Evolutionary conservation across 2,113 vertebrate species (phyloP).

Genomic region (Cercocebus atys): DNA sequence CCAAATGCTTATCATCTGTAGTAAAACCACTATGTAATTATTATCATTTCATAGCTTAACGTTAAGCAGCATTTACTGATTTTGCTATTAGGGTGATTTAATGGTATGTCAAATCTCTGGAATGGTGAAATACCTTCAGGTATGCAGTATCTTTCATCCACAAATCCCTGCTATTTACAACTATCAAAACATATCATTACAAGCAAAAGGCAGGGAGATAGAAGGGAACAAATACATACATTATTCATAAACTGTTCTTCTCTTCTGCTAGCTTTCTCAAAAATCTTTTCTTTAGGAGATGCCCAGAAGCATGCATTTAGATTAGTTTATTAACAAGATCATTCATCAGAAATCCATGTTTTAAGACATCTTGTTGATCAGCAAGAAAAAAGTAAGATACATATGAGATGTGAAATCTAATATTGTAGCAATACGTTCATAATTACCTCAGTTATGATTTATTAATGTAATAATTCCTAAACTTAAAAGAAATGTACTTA

Average conservation of each 20-base stretch:
- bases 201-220: conserved; percentile 68
- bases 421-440: background rate
- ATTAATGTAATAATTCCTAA: conserved; percentile 21
- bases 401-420: conserved; percentile 1
- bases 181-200: conserved; percentile 67
- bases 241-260: conserved; percentile 14
- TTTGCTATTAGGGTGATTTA: conserved; percentile 47
- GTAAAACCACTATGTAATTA: conserved; percentile 24
- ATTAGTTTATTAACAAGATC: conserved; percentile 77
- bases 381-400: conserved; percentile 38
- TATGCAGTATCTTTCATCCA: conserved; percentile 51
- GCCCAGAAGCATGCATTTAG: conserved; percentile 64
- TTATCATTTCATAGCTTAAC: conserved; percentile 35
- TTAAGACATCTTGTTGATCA: conserved; percentile 61
- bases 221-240: conserved; percentile 51
- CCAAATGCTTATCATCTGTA: conserved; percentile 50
- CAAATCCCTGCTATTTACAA: conserved; percentile 73
- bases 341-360: conserved; percentile 64
- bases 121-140: conserved; percentile 64
- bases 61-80: conserved; percentile 67
- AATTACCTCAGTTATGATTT: conserved; percentile 18
- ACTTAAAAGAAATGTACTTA: background rate
- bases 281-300: conserved; percentile 68
- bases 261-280: conserved; percentile 54
- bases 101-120: conserved; percentile 57